These are phyloP conservation scores for Lemur catta DNA, from an alignment of 2,797 vertebrate genomes.

Conservation along the genomic window DNA sequence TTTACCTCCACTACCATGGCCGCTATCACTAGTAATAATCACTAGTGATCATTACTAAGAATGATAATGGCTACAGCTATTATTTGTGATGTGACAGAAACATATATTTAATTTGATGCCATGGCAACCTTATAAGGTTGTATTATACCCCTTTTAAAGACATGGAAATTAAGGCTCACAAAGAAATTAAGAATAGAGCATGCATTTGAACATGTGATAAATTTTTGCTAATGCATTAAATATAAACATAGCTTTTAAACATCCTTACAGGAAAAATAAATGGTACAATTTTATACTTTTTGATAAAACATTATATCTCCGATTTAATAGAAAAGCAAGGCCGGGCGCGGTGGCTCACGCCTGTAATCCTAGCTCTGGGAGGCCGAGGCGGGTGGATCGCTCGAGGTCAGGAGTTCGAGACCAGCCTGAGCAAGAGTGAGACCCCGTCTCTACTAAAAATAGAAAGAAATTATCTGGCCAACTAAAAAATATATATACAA, in stretches of 20 bases:
- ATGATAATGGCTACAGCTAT: neutral
- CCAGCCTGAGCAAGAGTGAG: too few species aligned
- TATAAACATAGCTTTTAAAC: neutral
- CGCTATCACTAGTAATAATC: neutral
- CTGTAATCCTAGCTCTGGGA: too few species aligned
- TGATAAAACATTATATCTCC: constrained; percentile 8
- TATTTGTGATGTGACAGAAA: neutral
- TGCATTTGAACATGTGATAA: neutral
- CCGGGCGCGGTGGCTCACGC: too few species aligned
- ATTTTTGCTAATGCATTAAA: neutral
- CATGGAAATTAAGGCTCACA: neutral
- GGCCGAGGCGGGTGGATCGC: too few species aligned
- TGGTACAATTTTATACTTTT: neutral
- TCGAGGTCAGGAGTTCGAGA: too few species aligned
- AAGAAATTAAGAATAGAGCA: neutral
- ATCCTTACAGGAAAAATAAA: neutral
- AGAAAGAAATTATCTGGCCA: too few species aligned
- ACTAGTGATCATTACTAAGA: neutral
- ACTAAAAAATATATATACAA: too few species aligned
- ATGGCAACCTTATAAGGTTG: neutral
- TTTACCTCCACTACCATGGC: neutral
- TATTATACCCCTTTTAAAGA: neutral
- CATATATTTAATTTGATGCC: neutral
- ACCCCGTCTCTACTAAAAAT: too few species aligned
- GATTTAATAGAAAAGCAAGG: constrained; percentile 25